These are phyloP conservation scores for Gymnobelideus leadbeateri DNA, from an alignment of 2,113 vertebrate species.

Conservation along the genomic window DNA sequence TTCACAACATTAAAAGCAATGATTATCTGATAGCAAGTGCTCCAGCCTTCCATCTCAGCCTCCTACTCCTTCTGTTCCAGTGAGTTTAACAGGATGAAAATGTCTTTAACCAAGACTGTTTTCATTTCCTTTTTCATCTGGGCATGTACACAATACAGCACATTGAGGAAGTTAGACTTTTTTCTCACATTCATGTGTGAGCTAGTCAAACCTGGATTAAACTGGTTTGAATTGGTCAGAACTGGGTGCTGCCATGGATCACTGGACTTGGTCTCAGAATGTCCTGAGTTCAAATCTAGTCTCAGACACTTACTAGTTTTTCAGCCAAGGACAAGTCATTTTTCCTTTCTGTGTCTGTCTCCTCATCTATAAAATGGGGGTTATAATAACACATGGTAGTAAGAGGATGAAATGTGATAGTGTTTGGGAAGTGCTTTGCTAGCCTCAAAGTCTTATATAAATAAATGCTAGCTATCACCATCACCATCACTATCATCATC, in stretches of 20 bases:
- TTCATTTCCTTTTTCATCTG: constrained; percentile 99
- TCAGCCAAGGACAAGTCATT: neutral
- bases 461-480: neutral
- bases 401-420: neutral
- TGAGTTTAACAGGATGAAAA: constrained; percentile 91
- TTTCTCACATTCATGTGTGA: constrained; percentile 97
- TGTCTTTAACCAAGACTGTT: constrained; percentile 98
- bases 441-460: neutral
- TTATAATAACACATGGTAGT: neutral
- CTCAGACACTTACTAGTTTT: neutral
- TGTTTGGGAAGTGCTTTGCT: neutral
- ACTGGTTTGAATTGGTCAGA: neutral
- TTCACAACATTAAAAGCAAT: constrained; percentile 85
- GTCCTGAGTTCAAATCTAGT: neutral
- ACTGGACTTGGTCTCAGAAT: neutral
- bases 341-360: neutral
- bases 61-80: constrained; percentile 68
- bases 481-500: neutral
- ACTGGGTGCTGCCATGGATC: neutral
- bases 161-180: constrained; percentile 99
- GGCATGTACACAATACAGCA: constrained; percentile 97
- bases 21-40: constrained; percentile 84
- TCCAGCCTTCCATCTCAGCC: constrained; percentile 77
- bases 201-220: constrained; percentile 59
- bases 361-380: neutral